Evolutionary conservation across 2,797 vertebrate genomes (phyloP), one percentile per base, ranked within the genome.

Genomic region (Clarias laeviceps): DNA sequence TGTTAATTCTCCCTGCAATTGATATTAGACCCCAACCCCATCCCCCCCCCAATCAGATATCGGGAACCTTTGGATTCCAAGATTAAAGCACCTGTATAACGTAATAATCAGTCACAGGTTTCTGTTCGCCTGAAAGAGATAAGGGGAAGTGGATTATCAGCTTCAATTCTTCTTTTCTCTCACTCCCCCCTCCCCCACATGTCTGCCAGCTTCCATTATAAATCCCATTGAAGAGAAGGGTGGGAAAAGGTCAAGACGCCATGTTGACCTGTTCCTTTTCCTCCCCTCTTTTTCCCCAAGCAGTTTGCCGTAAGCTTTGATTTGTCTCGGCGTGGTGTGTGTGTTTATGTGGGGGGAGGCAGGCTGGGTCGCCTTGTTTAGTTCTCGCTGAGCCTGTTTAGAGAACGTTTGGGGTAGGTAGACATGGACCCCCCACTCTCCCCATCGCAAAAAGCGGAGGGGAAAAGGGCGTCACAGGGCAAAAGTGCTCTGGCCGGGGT

Each of bases 221-320:
- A 93, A 91, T 87, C 59, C 83, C 84, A 82, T 87, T 88, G 90
- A 88, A 80, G 85, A 90, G 87, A 92, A 90, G 89, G 91, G 86
- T 89, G 85, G 89, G 90, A 94, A 89, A 93, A 92, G 89, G 93
- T 95, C 92, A 88, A 91, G 93, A 91, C 91, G 93, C 94, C 93
- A 83, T 94, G 92, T 93, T 95, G 94, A 95, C 93, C 94, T 93
- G 91, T 94, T 87, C 88, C 73, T 91, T 92, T 92, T 84, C 59
- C 82, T 82, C 74, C 79, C 66, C 70, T 90, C 91, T 90, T 92
- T 87, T 92, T 93, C 90, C 94, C 94, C 91, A 92, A 92, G 91
- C 88, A 87, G 91, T 90, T 92, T 94, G 85, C 88, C 77, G 88
- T 89, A 92, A 89, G 83, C 86, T 91, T 94, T 93, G 91, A 93